These are phyloP conservation scores for Apotomis betuletana DNA, from an alignment of 2,888 invertebrate genomes.

Conservation along the genomic window DNA sequence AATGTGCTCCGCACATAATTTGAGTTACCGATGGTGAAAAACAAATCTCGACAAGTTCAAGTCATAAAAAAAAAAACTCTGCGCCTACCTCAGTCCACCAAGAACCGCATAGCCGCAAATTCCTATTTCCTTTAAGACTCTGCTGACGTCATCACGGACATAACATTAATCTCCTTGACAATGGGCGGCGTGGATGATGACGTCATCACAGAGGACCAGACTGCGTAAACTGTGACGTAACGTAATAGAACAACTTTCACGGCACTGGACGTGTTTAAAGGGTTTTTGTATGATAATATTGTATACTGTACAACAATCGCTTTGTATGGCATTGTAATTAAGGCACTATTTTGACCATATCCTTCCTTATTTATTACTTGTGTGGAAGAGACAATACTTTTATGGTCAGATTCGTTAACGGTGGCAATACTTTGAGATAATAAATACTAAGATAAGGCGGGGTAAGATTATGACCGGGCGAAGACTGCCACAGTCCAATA, in stretches of 20 bases:
- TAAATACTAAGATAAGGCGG: too few relatives aligned
- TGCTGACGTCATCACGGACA: constrained; percentile 34
- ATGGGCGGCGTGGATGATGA: constrained; percentile 21
- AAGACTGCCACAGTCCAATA: too few relatives aligned
- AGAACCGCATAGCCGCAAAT: too few relatives aligned
- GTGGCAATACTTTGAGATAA: too few relatives aligned
- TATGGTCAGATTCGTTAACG: too few relatives aligned
- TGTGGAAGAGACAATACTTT: neutral
- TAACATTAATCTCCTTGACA: constrained; percentile 37
- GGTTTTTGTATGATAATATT: neutral
- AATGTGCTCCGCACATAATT: too few relatives aligned
- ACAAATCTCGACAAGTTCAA: too few relatives aligned
- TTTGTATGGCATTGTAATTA: neutral
- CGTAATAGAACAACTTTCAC: constrained; percentile 37
- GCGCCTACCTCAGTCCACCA: too few relatives aligned
- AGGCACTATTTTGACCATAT: neutral
- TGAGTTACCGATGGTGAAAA: too few relatives aligned
- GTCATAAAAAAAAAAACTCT: too few relatives aligned
- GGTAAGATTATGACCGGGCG: too few relatives aligned
- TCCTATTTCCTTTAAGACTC: too few relatives aligned
- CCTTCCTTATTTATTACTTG: neutral
- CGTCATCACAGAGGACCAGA: constrained; percentile 21
- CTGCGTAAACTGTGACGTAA: constrained; percentile 28
- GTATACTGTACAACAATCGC: constrained; percentile 6
- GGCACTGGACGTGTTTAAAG: constrained; percentile 2